phyloP scores from a whole-genome alignment of 2,113 vertebrate species.

The Heterotis niloticus region DNA sequence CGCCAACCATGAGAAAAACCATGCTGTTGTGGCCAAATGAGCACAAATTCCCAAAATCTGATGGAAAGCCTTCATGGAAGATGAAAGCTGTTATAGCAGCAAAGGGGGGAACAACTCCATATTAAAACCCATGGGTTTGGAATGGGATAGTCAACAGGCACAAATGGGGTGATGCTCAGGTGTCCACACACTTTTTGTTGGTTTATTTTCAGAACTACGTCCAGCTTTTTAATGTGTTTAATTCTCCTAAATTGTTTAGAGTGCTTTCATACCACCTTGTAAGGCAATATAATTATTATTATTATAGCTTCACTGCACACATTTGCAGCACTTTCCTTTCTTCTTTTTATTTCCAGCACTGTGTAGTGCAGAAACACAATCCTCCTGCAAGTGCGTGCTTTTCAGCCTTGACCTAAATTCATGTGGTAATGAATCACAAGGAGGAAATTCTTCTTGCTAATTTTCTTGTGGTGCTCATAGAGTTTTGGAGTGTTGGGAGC shows the following conservation, averaged over 20 bases:
- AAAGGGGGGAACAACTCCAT: no score
- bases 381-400: slow-evolving; percentile 1
- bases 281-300: slow-evolving; percentile 35
- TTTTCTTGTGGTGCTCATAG: slow-evolving; percentile 1
- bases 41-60: no score
- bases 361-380: slow-evolving; percentile 5
- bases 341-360: slow-evolving; percentile 3
- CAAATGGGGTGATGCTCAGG: no score
- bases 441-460: slow-evolving; percentile 5
- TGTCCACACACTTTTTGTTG: no score
- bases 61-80: no score
- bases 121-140: no score
- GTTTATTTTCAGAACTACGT: neutral
- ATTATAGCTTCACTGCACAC: slow-evolving; percentile 25
- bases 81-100: no score
- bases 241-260: slow-evolving; percentile 39
- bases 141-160: no score
- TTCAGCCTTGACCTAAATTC: slow-evolving; percentile 11
- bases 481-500: neutral
- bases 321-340: slow-evolving; percentile 15
- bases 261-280: slow-evolving; percentile 46
- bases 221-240: slow-evolving; percentile 42
- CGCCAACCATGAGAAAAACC: no score
- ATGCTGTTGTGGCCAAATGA: no score
- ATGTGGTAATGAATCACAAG: slow-evolving; percentile 18